Evolutionary conservation across 2,888 invertebrate genomes (phyloP).

Genomic region (Polietes domitor): DNA sequence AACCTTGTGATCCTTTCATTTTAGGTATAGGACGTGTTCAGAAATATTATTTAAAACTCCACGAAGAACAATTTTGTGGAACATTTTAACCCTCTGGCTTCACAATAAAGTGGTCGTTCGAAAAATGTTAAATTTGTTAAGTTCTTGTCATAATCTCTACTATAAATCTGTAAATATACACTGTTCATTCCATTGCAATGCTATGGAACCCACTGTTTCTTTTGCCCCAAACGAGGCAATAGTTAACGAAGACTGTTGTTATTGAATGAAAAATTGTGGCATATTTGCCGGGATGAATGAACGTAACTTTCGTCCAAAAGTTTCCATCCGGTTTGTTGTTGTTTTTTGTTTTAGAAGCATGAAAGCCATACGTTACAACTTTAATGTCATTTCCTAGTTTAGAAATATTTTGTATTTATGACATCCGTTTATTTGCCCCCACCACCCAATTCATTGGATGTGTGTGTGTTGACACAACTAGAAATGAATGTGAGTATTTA

Average conservation of each 20-base stretch:
- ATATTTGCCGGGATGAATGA: background rate
- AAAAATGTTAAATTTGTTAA: too few species aligned
- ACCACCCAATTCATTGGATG: background rate
- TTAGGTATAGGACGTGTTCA: too few species aligned
- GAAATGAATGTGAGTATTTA: background rate
- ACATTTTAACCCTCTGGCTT: too few species aligned
- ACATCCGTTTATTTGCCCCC: slow-evolving; percentile 31
- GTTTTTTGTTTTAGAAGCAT: background rate
- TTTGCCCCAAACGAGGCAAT: background rate
- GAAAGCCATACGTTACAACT: slow-evolving; percentile 10
- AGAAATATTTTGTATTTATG: slow-evolving; percentile 42
- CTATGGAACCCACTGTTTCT: too few species aligned
- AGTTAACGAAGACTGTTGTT: background rate
- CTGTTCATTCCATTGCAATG: too few species aligned
- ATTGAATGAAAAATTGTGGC: background rate
- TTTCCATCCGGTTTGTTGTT: background rate
- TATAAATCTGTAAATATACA: too few species aligned
- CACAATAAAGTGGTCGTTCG: too few species aligned
- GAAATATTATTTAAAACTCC: too few species aligned
- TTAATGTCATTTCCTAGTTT: slow-evolving; percentile 5
- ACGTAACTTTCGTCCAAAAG: background rate
- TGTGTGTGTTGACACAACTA: background rate
- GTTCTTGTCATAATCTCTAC: too few species aligned
- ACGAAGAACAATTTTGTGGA: too few species aligned
- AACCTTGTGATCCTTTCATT: too few species aligned